A percentile compares a stretch with the other conserved stretches of the same genome.
Evolutionary conservation across 1,140 invertebrate genomes (phyloP).

Genomic region (Trichonephila clavipes): DNA sequence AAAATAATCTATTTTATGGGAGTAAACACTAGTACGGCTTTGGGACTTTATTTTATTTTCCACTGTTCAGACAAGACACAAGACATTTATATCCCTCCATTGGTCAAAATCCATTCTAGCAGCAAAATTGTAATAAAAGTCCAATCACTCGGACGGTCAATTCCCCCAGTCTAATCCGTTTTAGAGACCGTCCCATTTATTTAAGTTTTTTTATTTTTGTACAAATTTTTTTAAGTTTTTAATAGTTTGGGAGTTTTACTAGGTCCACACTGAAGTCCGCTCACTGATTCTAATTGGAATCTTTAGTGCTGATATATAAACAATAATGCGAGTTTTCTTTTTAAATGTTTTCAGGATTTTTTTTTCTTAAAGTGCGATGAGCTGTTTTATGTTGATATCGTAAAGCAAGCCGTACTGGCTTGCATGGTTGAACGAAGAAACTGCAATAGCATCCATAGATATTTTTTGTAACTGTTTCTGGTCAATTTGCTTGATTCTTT

Average conservation of each 20-base stretch:
- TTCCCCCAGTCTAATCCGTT: conserved; percentile 44
- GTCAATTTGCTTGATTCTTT: conserved; percentile 50
- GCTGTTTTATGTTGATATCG: conserved; percentile 54
- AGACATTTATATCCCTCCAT: conserved; percentile 47
- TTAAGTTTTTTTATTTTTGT: conserved; percentile 47
- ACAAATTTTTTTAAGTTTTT: conserved; percentile 71
- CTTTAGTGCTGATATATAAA: conserved; percentile 65
- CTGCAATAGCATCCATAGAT: conserved; percentile 21
- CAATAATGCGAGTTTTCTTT: conserved; percentile 63
- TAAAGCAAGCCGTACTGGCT: neutral
- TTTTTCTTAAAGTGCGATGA: conserved; percentile 27
- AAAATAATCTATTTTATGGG: conserved; percentile 37
- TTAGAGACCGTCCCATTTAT: conserved; percentile 64
- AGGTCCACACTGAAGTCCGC: conserved; percentile 77
- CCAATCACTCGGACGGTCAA: conserved; percentile 73
- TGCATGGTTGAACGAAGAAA: conserved; percentile 35
- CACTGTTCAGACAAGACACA: conserved; percentile 2
- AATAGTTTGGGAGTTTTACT: conserved; percentile 76
- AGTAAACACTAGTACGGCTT: conserved; percentile 28
- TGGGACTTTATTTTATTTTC: conserved; percentile 17
- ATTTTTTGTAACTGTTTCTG: conserved; percentile 20
- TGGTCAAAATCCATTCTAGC: conserved; percentile 66
- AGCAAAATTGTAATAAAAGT: conserved; percentile 72
- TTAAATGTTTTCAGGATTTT: conserved; percentile 20
- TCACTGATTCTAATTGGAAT: conserved; percentile 74